Evolutionary conservation across 2,113 vertebrate genomes (phyloP).

Genomic region (Hylia prasina): DNA sequence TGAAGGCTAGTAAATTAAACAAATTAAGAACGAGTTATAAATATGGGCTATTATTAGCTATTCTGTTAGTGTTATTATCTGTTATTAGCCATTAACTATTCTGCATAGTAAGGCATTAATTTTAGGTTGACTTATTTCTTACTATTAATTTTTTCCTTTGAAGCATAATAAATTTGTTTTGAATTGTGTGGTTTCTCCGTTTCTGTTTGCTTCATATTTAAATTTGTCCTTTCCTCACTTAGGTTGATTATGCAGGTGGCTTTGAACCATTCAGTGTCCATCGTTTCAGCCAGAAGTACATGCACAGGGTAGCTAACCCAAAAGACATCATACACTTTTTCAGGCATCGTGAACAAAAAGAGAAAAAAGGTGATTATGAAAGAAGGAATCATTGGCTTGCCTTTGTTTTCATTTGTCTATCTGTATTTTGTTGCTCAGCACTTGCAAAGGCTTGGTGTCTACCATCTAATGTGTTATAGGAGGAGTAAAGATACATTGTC

Average conservation of each 20-base stretch:
- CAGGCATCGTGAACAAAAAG: conserved; percentile 85
- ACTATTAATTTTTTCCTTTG: background rate
- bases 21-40: background rate
- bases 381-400: background rate
- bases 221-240: background rate
- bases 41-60: background rate
- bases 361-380: conserved; percentile 69
- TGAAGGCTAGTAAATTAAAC: background rate
- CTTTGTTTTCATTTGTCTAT: background rate
- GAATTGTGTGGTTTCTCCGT: background rate
- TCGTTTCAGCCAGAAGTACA: conserved; percentile 94
- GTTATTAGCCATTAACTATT: background rate
- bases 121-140: background rate
- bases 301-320: conserved; percentile 90
- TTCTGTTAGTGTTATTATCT: background rate
- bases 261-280: conserved; percentile 89
- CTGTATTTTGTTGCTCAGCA: background rate
- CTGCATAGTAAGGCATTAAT: background rate
- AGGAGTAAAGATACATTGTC: background rate
- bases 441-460: background rate
- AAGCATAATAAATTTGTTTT: background rate
- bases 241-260: conserved; percentile 96
- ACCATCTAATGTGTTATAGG: background rate
- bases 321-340: conserved; percentile 94
- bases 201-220: background rate